Evolutionary conservation across 2,888 invertebrate species (phyloP), one percentile per base, ranked within the genome.

Genomic region (Drosophila quinaria): DNA sequence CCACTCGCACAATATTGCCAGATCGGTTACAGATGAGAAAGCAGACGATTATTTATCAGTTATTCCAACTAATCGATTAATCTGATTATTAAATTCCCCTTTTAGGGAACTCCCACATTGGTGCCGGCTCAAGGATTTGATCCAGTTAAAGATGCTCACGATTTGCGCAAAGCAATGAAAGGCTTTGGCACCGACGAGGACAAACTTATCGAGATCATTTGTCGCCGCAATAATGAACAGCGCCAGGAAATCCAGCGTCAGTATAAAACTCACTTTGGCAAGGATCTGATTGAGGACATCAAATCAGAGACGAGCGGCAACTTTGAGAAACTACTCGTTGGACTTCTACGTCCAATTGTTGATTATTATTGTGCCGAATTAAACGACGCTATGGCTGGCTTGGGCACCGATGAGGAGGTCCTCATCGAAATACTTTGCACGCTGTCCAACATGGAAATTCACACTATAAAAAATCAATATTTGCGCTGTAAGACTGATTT

Each of bases 391-490:
- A 96, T 97, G 92, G 94, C 94, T 41, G 98, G 98, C 0, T 93
- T 97, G 61, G 97, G 97, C 4, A 97, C 97, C 0, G 96, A 97
- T 78, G 97, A 97, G 92, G 96, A 96, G 81, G 96, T 96, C 13
- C 94, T 98, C 59, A 96, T 98, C 67, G 98, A 98, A 93, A 96
- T 98, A 56, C 94, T 98, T 91, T 97, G 97, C 89, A 96, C 98
- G 8, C 94, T 97, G 90, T 96, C 96, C 71, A 98, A 98, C 93
- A 94, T 95, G 63, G 97, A 97, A 92, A 96, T 97, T 76, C 94
- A 95, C 77, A 95, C 95, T 55, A 97, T 97, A 89, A 95, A 96
- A 69, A 95, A 95, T 78, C 95, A 96, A 37, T 97, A 97, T 90
- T 94, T 96, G 83, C 94, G 95, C 80, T 93, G 97, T 97, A 92